Conservation (phyloP, 2,797 vertebrate genomes). For the Sebastes itinus region DNA sequence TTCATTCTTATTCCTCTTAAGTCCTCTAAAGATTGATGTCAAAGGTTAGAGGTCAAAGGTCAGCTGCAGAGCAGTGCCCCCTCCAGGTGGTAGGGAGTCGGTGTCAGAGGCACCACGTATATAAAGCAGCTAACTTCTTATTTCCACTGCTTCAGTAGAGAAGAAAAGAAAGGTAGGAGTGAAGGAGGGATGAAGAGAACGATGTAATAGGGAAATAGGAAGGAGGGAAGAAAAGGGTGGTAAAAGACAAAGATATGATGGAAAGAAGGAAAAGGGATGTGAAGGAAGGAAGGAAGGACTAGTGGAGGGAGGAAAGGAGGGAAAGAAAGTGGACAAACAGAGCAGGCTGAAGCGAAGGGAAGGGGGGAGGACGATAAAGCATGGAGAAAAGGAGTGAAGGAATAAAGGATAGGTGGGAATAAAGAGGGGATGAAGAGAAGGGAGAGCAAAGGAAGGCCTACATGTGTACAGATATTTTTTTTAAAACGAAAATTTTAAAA, state of each 20-base stretch:
- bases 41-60: constrained; percentile 1
- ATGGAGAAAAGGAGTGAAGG: not conserved
- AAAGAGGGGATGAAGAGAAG: not conserved
- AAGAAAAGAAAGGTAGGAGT: not conserved
- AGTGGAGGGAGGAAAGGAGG: not conserved
- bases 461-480: too few relatives aligned
- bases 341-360: not conserved
- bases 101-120: not conserved
- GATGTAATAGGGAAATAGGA: not conserved
- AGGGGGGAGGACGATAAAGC: constrained; percentile 37
- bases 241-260: not conserved
- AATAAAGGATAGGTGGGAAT: not conserved
- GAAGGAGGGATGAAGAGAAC: not conserved
- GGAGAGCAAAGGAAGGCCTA: constrained; percentile 43
- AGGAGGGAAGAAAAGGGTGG: not conserved
- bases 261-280: not conserved
- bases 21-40: not conserved
- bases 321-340: not conserved
- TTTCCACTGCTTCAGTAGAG: not conserved
- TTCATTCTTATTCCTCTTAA: not conserved
- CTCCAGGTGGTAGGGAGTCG: not conserved
- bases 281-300: not conserved
- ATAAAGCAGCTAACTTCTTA: not conserved
- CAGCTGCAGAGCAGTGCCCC: not conserved
- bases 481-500: too few relatives aligned